These are phyloP conservation scores for Molanna angustata DNA, from an alignment of 2,888 invertebrate species.

Conservation along the genomic window DNA sequence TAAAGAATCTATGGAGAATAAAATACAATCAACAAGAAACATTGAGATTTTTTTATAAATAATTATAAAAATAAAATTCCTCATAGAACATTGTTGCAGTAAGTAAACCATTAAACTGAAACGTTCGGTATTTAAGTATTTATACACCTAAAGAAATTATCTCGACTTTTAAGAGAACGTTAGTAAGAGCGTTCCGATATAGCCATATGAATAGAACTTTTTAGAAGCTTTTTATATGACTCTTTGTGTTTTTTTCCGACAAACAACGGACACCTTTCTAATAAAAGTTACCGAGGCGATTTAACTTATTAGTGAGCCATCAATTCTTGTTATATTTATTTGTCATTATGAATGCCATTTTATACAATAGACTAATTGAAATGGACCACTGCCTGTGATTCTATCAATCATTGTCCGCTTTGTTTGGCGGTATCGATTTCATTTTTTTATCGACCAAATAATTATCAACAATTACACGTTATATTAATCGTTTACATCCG, in stretches of 20 bases:
- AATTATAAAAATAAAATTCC: too few relatives aligned
- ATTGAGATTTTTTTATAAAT: too few relatives aligned
- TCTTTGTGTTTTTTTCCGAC: constrained; percentile 15
- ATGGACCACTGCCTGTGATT: neutral
- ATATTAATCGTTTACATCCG: too few relatives aligned
- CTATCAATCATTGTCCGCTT: neutral
- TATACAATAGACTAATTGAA: constrained; percentile 7
- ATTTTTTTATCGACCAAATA: too few relatives aligned
- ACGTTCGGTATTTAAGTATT: constrained; percentile 19
- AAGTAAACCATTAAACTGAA: too few relatives aligned
- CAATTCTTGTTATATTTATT: constrained; percentile 8
- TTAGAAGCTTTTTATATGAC: constrained; percentile 5
- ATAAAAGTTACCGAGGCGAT: constrained; percentile 12
- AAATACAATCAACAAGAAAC: too few relatives aligned
- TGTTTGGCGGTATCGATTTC: neutral
- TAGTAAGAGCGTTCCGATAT: too few relatives aligned
- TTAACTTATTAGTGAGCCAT: constrained; percentile 9
- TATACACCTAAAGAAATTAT: constrained; percentile 23
- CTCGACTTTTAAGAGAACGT: constrained; percentile 21
- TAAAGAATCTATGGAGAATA: too few relatives aligned
- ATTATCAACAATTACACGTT: too few relatives aligned
- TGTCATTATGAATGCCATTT: constrained; percentile 1
- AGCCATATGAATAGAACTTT: neutral
- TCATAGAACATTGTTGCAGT: too few relatives aligned
- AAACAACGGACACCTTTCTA: constrained; percentile 26